A percentile compares a stretch with the other conserved stretches of the same genome.
phyloP scores from a whole-genome alignment of 2,888 invertebrate species.

The Drosophila bunnanda region DNA sequence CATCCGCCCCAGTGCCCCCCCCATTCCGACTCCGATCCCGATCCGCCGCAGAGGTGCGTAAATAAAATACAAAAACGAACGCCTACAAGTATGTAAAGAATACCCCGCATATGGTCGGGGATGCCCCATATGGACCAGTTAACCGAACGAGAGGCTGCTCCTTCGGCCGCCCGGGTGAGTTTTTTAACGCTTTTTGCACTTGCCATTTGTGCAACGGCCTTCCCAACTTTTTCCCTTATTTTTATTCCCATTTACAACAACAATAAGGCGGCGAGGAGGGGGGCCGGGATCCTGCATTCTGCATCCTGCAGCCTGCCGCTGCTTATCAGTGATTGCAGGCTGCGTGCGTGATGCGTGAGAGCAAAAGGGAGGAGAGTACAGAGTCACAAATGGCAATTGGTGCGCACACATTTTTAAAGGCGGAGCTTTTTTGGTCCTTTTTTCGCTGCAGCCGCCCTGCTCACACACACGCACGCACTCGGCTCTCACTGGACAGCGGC shows the following conservation, averaged over 20 bases:
- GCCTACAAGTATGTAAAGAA: slow-evolving; percentile 78
- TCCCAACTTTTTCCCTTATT: slow-evolving; percentile 46
- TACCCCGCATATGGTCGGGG: slow-evolving; percentile 74
- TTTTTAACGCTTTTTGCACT: slow-evolving; percentile 78
- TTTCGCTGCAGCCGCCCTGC: slow-evolving; percentile 66
- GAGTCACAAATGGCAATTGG: slow-evolving; percentile 82
- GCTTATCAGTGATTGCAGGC: slow-evolving; percentile 62
- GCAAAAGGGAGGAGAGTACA: slow-evolving; percentile 82
- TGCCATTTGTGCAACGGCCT: slow-evolving; percentile 73
- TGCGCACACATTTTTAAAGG: slow-evolving; percentile 83
- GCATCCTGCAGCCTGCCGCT: slow-evolving; percentile 23
- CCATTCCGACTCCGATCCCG: background rate
- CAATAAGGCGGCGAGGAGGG: slow-evolving; percentile 11
- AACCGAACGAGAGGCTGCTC: slow-evolving; percentile 68
- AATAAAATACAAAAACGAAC: slow-evolving; percentile 68
- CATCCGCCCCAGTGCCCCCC: background rate
- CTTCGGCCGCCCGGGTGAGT: slow-evolving; percentile 50
- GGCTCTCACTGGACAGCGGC: slow-evolving; percentile 51
- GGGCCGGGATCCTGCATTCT: background rate
- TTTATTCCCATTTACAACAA: slow-evolving; percentile 70
- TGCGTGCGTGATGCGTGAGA: slow-evolving; percentile 65
- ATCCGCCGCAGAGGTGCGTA: slow-evolving; percentile 71
- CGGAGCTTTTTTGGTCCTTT: slow-evolving; percentile 84
- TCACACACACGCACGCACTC: slow-evolving; percentile 55
- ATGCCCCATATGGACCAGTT: slow-evolving; percentile 72